A percentile compares a stretch with the other conserved stretches of the same genome.
Conservation (phyloP, 2,888 invertebrate genomes). For the Drosophila tanythrix region DNA sequence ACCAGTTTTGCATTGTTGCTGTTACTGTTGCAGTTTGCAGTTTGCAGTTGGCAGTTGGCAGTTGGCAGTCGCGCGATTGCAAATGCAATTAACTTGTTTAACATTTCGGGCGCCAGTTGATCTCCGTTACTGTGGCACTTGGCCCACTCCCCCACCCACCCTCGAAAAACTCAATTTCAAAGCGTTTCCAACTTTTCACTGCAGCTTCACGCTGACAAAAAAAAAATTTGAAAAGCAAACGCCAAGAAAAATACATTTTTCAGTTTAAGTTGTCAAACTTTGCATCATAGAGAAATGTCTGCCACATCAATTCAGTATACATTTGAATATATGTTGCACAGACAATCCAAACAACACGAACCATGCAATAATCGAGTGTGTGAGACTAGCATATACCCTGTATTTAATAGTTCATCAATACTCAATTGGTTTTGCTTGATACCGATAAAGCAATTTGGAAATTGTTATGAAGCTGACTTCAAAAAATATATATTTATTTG, state of each 20-base stretch:
- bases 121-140: slow-evolving; percentile 37
- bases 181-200: slow-evolving; percentile 33
- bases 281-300: slow-evolving; percentile 51
- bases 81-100: slow-evolving; percentile 79
- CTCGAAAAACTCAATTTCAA: slow-evolving; percentile 17
- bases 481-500: accelerated
- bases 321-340: slow-evolving; percentile 53
- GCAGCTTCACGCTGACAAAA: background rate
- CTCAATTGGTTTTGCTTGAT: background rate
- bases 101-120: slow-evolving; percentile 63
- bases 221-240: slow-evolving; percentile 17
- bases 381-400: slow-evolving; percentile 2
- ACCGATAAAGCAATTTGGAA: background rate
- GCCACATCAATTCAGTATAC: slow-evolving; percentile 58
- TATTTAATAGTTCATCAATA: background rate
- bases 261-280: slow-evolving; percentile 48
- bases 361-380: background rate
- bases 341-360: slow-evolving; percentile 25
- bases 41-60: slow-evolving; percentile 6
- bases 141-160: slow-evolving; percentile 14
- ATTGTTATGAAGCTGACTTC: background rate
- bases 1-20: slow-evolving; percentile 49
- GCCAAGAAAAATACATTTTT: slow-evolving; percentile 27
- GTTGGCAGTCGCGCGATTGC: slow-evolving; percentile 42
- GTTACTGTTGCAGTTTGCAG: slow-evolving; percentile 28